Evolutionary conservation across 2,888 invertebrate species (phyloP).

Genomic region (Trimorus sp.): DNA sequence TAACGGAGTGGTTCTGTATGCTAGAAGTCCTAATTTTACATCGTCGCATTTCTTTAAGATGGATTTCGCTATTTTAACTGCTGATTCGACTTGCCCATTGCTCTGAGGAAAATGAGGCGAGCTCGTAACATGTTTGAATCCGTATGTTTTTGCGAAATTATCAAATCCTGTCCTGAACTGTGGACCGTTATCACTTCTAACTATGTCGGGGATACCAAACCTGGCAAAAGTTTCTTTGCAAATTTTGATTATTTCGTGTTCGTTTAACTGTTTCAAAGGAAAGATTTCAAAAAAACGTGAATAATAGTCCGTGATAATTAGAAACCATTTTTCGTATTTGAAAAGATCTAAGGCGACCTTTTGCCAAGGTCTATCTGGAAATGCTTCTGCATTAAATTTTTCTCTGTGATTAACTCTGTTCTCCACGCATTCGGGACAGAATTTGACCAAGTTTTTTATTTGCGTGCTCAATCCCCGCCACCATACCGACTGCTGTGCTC

Average conservation of each 20-base stretch:
- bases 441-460: conserved; percentile 48
- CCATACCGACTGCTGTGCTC: conserved; percentile 67
- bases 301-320: conserved; percentile 68
- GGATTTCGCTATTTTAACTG: conserved; percentile 32
- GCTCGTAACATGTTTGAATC: conserved; percentile 20
- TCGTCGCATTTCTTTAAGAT: conserved; percentile 19
- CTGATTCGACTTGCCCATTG: conserved; percentile 9
- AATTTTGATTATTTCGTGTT: conserved; percentile 36
- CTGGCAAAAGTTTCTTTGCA: conserved; percentile 43
- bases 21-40: conserved; percentile 9
- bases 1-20: conserved; percentile 29
- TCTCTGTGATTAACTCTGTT: conserved; percentile 44
- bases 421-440: conserved; percentile 58
- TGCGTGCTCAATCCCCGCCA: conserved; percentile 63
- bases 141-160: conserved; percentile 52
- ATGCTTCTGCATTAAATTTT: conserved; percentile 54
- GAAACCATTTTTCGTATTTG: conserved; percentile 60
- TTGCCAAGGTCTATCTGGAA: conserved; percentile 66
- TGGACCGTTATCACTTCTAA: conserved; percentile 30
- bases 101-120: conserved; percentile 23
- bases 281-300: conserved; percentile 65
- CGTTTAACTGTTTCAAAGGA: conserved; percentile 7
- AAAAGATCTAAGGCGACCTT: conserved; percentile 67
- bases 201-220: conserved; percentile 41
- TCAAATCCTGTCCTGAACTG: conserved; percentile 63